A percentile compares a stretch with the other conserved stretches of the same genome.
These are phyloP conservation scores for Cyanoderma ruficeps DNA, from an alignment of 2,113 vertebrate genomes.

Conservation along the genomic window DNA sequence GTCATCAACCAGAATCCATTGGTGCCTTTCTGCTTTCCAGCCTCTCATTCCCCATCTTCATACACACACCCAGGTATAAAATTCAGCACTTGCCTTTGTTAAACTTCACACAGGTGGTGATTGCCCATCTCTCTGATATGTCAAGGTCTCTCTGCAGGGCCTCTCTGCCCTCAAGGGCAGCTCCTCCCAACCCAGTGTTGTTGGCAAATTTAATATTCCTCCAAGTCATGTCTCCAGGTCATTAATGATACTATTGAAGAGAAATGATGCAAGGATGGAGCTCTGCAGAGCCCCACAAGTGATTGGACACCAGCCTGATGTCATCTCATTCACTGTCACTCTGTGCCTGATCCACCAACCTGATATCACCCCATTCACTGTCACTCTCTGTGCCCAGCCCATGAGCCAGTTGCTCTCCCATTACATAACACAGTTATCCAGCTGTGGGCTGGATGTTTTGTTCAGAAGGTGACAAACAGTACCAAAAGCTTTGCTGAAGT, in stretches of 20 bases:
- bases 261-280: background rate
- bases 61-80: background rate
- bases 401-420: background rate
- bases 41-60: background rate
- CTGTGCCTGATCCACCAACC: background rate
- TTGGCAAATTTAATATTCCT: background rate
- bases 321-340: background rate
- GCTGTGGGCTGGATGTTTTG: background rate
- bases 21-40: background rate
- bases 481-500: background rate
- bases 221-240: background rate
- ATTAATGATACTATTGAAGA: background rate
- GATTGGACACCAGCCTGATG: rapidly evolving
- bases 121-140: background rate
- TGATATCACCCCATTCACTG: background rate
- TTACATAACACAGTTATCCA: rapidly evolving
- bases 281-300: background rate
- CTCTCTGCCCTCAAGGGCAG: background rate
- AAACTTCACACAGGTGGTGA: rapidly evolving
- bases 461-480: background rate
- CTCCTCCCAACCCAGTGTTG: background rate
- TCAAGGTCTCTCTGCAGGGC: background rate
- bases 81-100: background rate
- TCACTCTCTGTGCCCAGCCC: background rate
- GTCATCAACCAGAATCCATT: rapidly evolving